These are phyloP conservation scores for Ecliptopera silaceata DNA, from an alignment of 2,888 invertebrate genomes.

Conservation along the genomic window DNA sequence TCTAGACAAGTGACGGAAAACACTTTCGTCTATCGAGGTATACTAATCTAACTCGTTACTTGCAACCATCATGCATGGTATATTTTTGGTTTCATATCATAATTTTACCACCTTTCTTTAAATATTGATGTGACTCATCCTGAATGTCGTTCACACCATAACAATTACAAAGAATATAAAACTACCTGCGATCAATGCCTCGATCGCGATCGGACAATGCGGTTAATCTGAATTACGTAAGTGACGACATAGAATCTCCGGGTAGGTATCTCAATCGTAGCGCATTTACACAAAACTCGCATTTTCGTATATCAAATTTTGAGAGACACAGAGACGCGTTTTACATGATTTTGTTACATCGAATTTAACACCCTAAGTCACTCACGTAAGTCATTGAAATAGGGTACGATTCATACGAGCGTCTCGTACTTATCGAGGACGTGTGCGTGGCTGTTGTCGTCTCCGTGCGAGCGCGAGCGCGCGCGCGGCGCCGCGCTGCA, in stretches of 20 bases:
- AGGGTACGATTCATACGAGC: conserved; percentile 49
- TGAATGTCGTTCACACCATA: conserved; percentile 2
- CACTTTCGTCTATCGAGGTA: conserved; percentile 1
- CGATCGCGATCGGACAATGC: conserved; percentile 1
- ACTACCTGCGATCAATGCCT: conserved; percentile 4
- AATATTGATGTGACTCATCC: conserved; percentile 9
- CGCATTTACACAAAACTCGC: neutral
- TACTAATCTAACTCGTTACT: conserved; percentile 23
- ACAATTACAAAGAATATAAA: conserved; percentile 8
- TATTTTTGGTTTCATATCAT: conserved; percentile 25
- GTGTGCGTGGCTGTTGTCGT: conserved; percentile 61
- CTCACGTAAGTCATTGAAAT: neutral
- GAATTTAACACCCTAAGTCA: neutral
- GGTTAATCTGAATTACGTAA: conserved; percentile 1
- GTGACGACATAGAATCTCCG: neutral
- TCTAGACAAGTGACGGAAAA: conserved; percentile 10
- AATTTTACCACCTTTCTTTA: conserved; percentile 6
- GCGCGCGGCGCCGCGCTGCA: conserved; percentile 55
- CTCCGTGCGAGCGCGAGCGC: conserved; percentile 71
- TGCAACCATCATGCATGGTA: conserved; percentile 13
- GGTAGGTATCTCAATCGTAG: no score
- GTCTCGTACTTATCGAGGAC: conserved; percentile 81
- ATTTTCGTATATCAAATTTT: neutral
- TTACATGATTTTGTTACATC: neutral
- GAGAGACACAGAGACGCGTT: neutral